Base-by-base conservation (phyloP, 2,797 vertebrate species). In the Psittacula derbiana region DNA sequence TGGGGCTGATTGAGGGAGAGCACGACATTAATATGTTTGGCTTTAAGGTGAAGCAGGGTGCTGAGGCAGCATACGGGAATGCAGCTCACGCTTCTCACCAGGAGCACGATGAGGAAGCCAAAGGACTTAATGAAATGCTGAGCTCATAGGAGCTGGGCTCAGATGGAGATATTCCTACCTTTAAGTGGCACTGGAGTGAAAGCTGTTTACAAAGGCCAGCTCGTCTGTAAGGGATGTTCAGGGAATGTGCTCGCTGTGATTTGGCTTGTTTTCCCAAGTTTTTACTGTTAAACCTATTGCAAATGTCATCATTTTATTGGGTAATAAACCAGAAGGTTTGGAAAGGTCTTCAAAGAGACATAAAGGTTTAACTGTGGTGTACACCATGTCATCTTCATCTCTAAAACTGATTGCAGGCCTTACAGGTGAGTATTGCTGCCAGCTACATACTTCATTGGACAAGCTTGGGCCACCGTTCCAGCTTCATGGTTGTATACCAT, bases 271-370 rank as follows among this genome's bases (percentile, higher is more conserved):
- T 84, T 90, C 66, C 16, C 12, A 61, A 87, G 90, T 95, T 92
- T 91, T 82, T 70, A 72, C 57, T 86, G 92, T 92, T 81, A 95
- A 96, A 86, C 78, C 82, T 75, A 87, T 82, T 76, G 89, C 83
- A 94, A 81, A 87, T 71, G 78, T 18, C 12, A 58, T 72, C 11
- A 16, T 94, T 97, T 95, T 95, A 94, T 95, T 95, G 92, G 60
- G 25, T 87, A 57, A 81, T 92, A 96, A 96, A 93, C 20, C 62
- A 93, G 78, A 82, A 94, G 73, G 44, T 67, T 93, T 95, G 67
- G 67, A 74, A 65, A 47, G 41, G 47, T 40, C 84, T 95, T 93
- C 65, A 83, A 80, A 90, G 92, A 96, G 86, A 81, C 15, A 1
- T 75, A 21, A 10, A 62, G 74, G 53, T 92, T 75, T 80, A 50